Conservation (phyloP, 35 echinoderm and acorn worm genomes). For the Acanthaster planci region DNA sequence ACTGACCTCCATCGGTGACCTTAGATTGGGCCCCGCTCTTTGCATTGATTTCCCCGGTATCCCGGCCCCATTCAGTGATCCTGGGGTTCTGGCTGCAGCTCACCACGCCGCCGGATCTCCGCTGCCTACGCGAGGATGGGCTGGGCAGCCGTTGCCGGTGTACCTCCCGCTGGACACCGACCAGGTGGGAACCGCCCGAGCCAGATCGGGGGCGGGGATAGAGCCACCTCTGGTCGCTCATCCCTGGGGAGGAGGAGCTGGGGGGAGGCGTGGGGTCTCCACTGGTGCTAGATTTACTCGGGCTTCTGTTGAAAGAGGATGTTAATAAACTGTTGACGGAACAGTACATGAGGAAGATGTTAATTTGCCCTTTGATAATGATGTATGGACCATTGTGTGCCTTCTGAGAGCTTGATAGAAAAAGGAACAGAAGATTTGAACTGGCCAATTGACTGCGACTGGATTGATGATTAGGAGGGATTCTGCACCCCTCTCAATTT, state of each 20-base stretch:
- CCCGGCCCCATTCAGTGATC: not conserved
- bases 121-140: not conserved
- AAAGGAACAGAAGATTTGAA: too few species aligned
- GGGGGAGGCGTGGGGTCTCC: not conserved
- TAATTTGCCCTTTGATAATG: too few species aligned
- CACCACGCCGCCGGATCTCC: not conserved
- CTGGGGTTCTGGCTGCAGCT: not conserved
- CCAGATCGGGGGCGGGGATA: not conserved
- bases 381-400: too few species aligned
- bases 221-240: not conserved
- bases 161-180: not conserved
- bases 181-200: not conserved
- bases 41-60: not conserved
- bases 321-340: too few species aligned
- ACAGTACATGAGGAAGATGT: too few species aligned
- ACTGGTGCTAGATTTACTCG: too few species aligned
- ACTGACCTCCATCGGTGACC: not conserved
- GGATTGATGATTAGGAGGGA: too few species aligned
- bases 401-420: too few species aligned
- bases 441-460: too few species aligned
- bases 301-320: too few species aligned
- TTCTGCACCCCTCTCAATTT: too few species aligned
- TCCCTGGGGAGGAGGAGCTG: not conserved
- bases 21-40: not conserved
- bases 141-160: not conserved